Base-by-base conservation (phyloP, 92 coral and sea anemone species). In the Ricordea florida region DNA sequence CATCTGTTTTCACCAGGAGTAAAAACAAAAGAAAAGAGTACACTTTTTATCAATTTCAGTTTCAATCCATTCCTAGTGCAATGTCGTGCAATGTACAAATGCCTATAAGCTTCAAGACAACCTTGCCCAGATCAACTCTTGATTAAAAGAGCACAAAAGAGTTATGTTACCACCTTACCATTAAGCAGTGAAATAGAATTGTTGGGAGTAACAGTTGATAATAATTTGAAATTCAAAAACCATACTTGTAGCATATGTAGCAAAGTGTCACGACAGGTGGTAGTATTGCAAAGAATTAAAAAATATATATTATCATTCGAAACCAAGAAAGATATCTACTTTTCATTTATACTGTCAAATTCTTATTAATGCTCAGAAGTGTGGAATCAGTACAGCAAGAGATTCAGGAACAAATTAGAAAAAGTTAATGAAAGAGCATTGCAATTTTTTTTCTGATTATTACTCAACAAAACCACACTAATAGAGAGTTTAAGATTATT, bases 391-490 rank as follows among this genome's bases (percentile, higher is more conserved):
- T 72, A 57, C 70, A 57, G 80, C 30, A 72, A 57, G 38, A 36
- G 43, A 48, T 30, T 28, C 60, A 29, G 46, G 47, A 51, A 48
- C 15, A 47, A 67, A 67, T 32, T 48, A 67, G 70, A 74, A 74
- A 74, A 74, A 25, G 72, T 40, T n/a, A 59, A 74, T 60, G 55
- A 74, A 74, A 60, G 66, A 45, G 75, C 75, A 45, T 27, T 66
- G 74, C 57, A 25, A 26, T 66, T 27, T 66, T 0, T 47, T 66
- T 32, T 16, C 42, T 15, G 75, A 67, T 45, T 47, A 48, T 47
- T 17, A 37, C 47, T 18, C 47, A 32, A 30, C 49, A 24, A 50
- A 20, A 40, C 64, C 27, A 52, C 48, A 61, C 72, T 57, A 56
- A 49, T 72, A 20, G 47, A 72, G 80, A 36, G 68, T 57, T 57